Evolutionary conservation across 2,797 vertebrate species (phyloP), one percentile per base, ranked within the genome.

Genomic region (Sebastes matsubarae): DNA sequence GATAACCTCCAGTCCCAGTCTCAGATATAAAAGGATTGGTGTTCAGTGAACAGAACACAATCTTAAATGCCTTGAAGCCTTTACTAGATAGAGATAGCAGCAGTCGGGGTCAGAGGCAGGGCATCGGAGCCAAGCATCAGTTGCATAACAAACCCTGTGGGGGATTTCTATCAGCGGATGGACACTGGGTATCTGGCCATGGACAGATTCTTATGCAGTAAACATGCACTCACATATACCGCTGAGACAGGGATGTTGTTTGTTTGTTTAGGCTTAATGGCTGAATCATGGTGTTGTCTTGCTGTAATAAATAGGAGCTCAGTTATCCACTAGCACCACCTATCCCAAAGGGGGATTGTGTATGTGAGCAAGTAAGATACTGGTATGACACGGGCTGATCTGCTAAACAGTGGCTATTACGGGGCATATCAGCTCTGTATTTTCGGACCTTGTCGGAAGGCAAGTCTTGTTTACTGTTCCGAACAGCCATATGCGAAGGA

Each of bases 161-260:
- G 77, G 87, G 90, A 95, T 94, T 75, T 71, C 67, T 85, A 93
- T 95, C 90, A 91, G 73, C 12, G 38, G 77, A 90, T 82, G 88
- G 90, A 90, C 87, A 90, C 85, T 76, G 36, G 65, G 30, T 80
- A 82, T 80, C 80, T 85, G 80, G 79, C 66, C 9, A 80, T 9
- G 46, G 76, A 79, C 72, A 79, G 60, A 74, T 70, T 90, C 75
- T 30, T 36, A 64, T 83, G 9, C 50, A 54, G 50, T 54, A 85
- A 88, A 87, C 80, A 85, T 64, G 42, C n/a, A 59, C 60, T 52
- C 22, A 57, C 10, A 82, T 55, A 64, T 29, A 59, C 75, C 10
- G 38, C 68, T n/a, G 59, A 70, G 67, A 54, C 13, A 57, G 14
- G 30, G 20, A 29, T 73, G 72, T 46, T 75, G 70, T 72, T 50